Percentiles rank a stretch among this genome's conserved stretches.
phyloP scores from a whole-genome alignment of 1,140 invertebrate genomes.

The Pogonomyrmex californicus region DNA sequence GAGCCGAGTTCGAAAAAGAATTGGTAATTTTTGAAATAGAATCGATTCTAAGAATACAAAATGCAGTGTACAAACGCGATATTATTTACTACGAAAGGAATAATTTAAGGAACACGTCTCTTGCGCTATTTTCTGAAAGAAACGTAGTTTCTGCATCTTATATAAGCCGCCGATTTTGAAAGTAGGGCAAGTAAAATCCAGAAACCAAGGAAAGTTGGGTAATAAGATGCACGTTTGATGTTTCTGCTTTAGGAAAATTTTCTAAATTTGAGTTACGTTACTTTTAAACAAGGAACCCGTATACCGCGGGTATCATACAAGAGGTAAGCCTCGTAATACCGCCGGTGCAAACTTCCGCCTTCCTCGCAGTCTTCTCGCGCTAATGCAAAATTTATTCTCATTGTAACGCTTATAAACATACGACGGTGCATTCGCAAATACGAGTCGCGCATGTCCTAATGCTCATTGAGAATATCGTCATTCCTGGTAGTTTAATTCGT shows the following conservation, averaged over 20 bases:
- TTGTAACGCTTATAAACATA: constrained; percentile 40
- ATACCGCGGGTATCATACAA: constrained; percentile 17
- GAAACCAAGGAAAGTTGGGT: neutral
- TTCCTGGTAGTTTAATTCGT: constrained; percentile 49
- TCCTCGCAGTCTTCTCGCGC: constrained; percentile 4
- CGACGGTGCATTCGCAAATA: constrained; percentile 5
- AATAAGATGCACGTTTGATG: constrained; percentile 10
- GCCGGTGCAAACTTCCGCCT: constrained; percentile 23
- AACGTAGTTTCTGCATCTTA: neutral
- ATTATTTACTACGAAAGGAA: neutral
- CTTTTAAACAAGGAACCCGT: constrained; percentile 15
- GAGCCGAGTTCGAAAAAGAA: neutral
- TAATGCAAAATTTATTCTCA: constrained; percentile 54
- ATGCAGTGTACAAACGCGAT: neutral
- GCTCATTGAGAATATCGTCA: constrained; percentile 37
- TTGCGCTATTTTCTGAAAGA: neutral
- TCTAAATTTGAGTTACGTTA: constrained; percentile 33
- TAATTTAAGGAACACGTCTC: neutral
- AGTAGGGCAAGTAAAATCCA: neutral
- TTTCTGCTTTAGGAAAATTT: constrained; percentile 25
- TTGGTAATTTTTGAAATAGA: neutral
- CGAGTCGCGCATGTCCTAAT: neutral
- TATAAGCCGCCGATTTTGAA: neutral
- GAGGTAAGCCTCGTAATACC: constrained; percentile 47
- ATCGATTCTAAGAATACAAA: neutral